Evolutionary conservation across 2,113 vertebrate species (phyloP).

Genomic region (Rattus rattus): DNA sequence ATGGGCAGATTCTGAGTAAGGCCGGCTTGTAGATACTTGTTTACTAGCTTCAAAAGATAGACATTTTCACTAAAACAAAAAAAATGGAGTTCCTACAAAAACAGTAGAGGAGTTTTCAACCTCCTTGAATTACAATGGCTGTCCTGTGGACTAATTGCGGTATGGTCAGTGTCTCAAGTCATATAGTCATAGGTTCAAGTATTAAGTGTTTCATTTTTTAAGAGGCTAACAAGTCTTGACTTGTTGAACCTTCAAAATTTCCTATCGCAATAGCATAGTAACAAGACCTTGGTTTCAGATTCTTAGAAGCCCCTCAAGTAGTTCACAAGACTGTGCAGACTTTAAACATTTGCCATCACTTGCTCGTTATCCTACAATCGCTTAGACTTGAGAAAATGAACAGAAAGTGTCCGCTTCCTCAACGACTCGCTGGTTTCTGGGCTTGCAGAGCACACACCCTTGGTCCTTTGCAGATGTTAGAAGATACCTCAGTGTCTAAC

Average conservation of each 20-base stretch:
- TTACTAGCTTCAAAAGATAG: background rate
- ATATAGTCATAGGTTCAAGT: background rate
- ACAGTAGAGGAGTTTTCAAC: background rate
- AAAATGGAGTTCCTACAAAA: background rate
- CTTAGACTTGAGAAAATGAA: background rate
- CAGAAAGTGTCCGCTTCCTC: background rate
- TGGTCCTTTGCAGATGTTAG: background rate
- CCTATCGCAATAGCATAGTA: background rate
- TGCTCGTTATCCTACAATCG: background rate
- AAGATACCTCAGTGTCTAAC: background rate
- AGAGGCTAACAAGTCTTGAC: background rate
- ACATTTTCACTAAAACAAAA: slow-evolving; percentile 32
- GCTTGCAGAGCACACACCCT: background rate
- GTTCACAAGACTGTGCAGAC: background rate
- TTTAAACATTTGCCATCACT: background rate
- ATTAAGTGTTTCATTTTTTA: background rate
- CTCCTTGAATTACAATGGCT: background rate
- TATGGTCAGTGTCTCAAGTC: background rate
- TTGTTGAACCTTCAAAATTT: background rate
- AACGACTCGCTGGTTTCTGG: background rate
- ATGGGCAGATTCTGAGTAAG: background rate
- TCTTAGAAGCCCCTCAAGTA: slow-evolving; percentile 21
- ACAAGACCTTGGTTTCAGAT: background rate
- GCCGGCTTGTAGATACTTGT: background rate
- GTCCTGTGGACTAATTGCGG: background rate